Conservation (phyloP, 2,888 invertebrate genomes). For the Ichneumoninae sp. region DNA sequence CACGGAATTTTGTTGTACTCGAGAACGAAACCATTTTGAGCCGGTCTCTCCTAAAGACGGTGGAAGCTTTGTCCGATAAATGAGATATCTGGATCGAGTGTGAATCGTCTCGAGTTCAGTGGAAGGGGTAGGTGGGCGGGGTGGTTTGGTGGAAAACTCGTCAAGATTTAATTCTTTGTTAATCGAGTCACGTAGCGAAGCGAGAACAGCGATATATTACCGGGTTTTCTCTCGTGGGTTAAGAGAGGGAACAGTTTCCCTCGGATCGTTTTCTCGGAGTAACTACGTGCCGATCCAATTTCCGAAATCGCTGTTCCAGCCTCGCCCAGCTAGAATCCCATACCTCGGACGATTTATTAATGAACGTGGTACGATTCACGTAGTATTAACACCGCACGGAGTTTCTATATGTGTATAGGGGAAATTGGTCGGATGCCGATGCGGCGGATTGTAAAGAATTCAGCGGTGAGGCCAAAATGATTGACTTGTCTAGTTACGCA, state of each 20-base stretch:
- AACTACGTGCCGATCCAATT: slow-evolving; percentile 67
- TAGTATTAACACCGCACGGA: background rate
- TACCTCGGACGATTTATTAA: slow-evolving; percentile 58
- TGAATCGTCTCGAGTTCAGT: background rate
- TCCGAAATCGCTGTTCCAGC: slow-evolving; percentile 59
- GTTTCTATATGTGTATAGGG: background rate
- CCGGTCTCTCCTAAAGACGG: background rate
- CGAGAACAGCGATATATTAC: slow-evolving; percentile 64
- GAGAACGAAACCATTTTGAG: background rate
- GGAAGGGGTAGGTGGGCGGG: background rate
- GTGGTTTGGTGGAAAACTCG: slow-evolving; percentile 36
- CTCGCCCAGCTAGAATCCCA: slow-evolving; percentile 30
- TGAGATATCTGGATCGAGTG: slow-evolving; percentile 8
- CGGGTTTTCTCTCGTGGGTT: slow-evolving; percentile 5
- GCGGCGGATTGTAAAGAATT: no score
- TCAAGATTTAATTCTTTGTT: slow-evolving; percentile 67
- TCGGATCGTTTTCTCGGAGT: slow-evolving; percentile 32
- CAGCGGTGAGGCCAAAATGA: no score
- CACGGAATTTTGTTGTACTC: background rate
- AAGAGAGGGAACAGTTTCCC: slow-evolving; percentile 3
- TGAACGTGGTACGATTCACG: slow-evolving; percentile 59
- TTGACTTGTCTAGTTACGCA: no score
- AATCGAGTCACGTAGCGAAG: slow-evolving; percentile 66
- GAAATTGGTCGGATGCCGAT: no score
- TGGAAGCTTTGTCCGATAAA: background rate